Percentiles rank a stretch among this genome's conserved stretches.
phyloP scores from a whole-genome alignment of 2,113 vertebrate genomes.

The Danio rerio region GRCz12tu NC_133181.1:54880001-54880500 shows the following conservation, averaged over 20 bases:
- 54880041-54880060: constrained; percentile 46
- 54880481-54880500: constrained; percentile 15
- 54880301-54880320: constrained; percentile 12
- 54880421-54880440: constrained; percentile 18
- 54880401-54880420: background rate
- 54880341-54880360: constrained; percentile 24
- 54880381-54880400: constrained; percentile 13
- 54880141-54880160: constrained; percentile 8
- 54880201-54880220: background rate
- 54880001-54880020: constrained; percentile 38
- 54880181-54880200: constrained; percentile 7
- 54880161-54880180: constrained; percentile 10
- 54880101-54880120: constrained; percentile 36
- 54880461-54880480: constrained; percentile 33
- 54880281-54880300: background rate
- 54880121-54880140: constrained; percentile 24
- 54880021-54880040: constrained; percentile 35
- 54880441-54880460: constrained; percentile 18
- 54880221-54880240: constrained; percentile 12
- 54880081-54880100: constrained; percentile 16
- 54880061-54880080: background rate
- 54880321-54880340: constrained; percentile 11
- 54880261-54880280: constrained; percentile 25
- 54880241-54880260: constrained; percentile 35
- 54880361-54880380: constrained; percentile 38